A percentile compares a stretch with the other conserved stretches of the same genome.
Evolutionary conservation across 2,113 vertebrate genomes (phyloP).

Genomic region (Paramormyrops kingsleyae): DNA sequence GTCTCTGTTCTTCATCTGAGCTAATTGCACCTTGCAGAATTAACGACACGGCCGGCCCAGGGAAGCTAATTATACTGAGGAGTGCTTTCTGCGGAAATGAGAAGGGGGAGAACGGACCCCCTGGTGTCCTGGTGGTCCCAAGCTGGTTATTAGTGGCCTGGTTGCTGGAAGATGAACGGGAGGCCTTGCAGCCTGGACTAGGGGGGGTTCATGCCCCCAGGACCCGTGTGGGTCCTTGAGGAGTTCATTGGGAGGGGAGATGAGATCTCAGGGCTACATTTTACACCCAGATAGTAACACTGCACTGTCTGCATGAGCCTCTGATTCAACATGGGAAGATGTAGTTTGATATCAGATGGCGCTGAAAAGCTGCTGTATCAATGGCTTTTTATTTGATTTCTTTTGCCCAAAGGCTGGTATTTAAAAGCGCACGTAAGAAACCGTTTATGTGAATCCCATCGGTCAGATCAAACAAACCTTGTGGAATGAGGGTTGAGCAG

Average conservation of each 20-base stretch:
- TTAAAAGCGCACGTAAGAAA: background rate
- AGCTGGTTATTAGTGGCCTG: background rate
- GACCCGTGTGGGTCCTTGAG: background rate
- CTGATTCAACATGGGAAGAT: background rate
- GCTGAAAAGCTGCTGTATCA: background rate
- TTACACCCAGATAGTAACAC: background rate
- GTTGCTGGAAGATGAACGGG: background rate
- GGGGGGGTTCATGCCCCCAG: background rate
- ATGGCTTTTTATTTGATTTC: background rate
- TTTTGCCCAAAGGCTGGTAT: background rate
- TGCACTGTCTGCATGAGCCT: background rate
- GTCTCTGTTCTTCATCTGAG: conserved; percentile 1
- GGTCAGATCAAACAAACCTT: background rate
- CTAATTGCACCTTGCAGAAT: conserved; percentile 16
- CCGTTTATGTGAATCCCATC: background rate
- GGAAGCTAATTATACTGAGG: conserved; percentile 11
- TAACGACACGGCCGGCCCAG: conserved; percentile 1
- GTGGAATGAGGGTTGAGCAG: background rate
- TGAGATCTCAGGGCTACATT: background rate
- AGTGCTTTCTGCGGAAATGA: conserved; percentile 9
- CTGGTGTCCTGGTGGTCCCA: background rate
- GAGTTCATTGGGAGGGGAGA: background rate
- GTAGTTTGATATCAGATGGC: background rate
- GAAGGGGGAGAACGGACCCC: background rate
- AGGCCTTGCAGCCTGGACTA: background rate